Conservation (phyloP, 2,888 invertebrate genomes). For the Dilophus febrilis region DNA sequence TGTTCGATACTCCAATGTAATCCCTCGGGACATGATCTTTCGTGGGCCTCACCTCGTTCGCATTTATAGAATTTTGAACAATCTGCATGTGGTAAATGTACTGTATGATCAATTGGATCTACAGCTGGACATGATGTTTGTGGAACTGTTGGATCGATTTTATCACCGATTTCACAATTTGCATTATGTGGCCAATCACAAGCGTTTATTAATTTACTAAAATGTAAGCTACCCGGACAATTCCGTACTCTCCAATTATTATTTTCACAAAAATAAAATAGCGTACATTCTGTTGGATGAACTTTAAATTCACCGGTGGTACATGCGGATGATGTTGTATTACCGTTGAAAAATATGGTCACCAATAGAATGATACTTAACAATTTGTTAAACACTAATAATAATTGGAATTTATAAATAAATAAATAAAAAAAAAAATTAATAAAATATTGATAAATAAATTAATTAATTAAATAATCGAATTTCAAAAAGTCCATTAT, state of each 20-base stretch:
- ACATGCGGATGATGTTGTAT: too few relatives aligned
- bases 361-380: too few relatives aligned
- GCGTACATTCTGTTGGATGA: not conserved
- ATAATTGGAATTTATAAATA: too few relatives aligned
- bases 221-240: not conserved
- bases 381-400: too few relatives aligned
- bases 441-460: too few relatives aligned
- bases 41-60: conserved; percentile 1
- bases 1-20: conserved; percentile 5
- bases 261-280: conserved; percentile 4
- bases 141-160: too few relatives aligned
- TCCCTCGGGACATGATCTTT: conserved; percentile 7
- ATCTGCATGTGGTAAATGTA: conserved; percentile 10
- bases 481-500: too few relatives aligned
- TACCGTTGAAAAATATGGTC: too few relatives aligned
- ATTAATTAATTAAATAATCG: too few relatives aligned
- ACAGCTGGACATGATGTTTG: too few relatives aligned
- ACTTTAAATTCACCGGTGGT: too few relatives aligned
- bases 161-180: not conserved
- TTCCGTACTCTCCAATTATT: not conserved
- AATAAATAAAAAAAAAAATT: too few relatives aligned
- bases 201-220: not conserved
- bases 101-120: not conserved
- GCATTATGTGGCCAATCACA: conserved; percentile 1
- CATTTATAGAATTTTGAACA: conserved; percentile 19